These are phyloP conservation scores for Agonum fuliginosum DNA, from an alignment of 2,888 invertebrate genomes.

Conservation along the genomic window DNA sequence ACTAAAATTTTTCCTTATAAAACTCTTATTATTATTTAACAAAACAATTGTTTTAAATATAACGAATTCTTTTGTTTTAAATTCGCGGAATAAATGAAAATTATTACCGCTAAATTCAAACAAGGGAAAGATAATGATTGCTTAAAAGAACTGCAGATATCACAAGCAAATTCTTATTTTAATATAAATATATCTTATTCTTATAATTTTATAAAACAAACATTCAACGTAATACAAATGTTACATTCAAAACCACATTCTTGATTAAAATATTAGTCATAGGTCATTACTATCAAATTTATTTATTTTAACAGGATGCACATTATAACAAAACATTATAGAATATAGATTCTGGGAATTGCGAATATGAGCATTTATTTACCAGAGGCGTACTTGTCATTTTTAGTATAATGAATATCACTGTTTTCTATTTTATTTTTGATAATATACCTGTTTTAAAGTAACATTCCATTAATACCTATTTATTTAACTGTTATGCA, in stretches of 20 bases:
- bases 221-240: background rate
- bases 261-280: background rate
- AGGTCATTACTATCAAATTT: background rate
- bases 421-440: too few species aligned
- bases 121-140: background rate
- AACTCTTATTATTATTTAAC: background rate
- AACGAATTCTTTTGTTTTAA: background rate
- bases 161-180: background rate
- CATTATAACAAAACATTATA: background rate
- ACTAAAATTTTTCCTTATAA: background rate
- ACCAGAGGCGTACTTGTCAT: too few species aligned
- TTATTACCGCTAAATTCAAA: background rate
- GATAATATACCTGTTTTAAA: too few species aligned
- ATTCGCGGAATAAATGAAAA: background rate
- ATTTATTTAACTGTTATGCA: too few species aligned
- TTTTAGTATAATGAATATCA: too few species aligned
- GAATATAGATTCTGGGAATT: too few species aligned
- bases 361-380: too few species aligned
- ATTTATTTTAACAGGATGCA: background rate
- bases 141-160: background rate
- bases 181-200: background rate
- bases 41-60: too few species aligned
- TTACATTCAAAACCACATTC: background rate
- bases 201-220: background rate
- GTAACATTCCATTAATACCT: too few species aligned